phyloP scores from a whole-genome alignment of 2,113 vertebrate genomes.

The Pampusana beccarii region DNA sequence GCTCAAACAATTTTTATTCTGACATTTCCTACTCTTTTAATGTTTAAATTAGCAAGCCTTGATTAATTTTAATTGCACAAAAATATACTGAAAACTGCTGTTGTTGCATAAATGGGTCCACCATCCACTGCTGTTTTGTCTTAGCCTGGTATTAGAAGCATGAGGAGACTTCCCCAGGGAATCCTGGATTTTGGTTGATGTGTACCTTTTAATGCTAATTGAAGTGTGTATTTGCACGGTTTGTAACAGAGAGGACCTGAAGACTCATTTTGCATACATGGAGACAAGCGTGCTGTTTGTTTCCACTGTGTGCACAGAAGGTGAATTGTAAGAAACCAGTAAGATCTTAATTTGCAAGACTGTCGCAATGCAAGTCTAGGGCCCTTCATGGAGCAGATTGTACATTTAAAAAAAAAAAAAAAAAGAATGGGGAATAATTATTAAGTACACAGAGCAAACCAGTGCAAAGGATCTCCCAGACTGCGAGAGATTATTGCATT shows the following conservation, averaged over 20 bases:
- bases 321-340: background rate
- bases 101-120: background rate
- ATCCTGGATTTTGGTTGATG: background rate
- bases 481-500: background rate
- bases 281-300: background rate
- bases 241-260: background rate
- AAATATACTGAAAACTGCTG: background rate
- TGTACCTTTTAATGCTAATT: background rate
- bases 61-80: background rate
- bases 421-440: background rate
- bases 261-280: background rate
- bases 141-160: background rate
- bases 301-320: background rate
- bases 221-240: background rate
- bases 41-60: background rate
- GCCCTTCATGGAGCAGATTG: background rate
- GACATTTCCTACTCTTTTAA: background rate
- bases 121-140: background rate
- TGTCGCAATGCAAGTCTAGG: background rate
- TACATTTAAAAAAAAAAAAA: background rate
- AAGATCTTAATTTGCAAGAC: background rate
- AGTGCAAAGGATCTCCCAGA: background rate
- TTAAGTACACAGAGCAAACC: background rate
- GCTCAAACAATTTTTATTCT: background rate
- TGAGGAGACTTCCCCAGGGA: background rate